Evolutionary conservation across 1,140 invertebrate genomes (phyloP).

Genomic region (Dreissena polymorpha): DNA sequence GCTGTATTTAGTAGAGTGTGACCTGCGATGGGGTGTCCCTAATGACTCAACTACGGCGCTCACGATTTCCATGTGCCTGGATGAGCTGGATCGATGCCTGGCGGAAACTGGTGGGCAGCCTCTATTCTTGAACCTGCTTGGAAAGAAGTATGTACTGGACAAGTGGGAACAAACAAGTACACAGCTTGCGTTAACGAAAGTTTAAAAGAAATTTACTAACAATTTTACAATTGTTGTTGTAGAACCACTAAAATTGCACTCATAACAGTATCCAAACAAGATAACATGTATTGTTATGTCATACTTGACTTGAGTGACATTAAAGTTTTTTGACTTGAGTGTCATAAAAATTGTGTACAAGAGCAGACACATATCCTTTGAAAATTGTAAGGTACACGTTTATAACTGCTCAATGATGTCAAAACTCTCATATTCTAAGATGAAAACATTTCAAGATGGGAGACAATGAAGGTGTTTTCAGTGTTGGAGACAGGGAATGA

Average conservation of each 20-base stretch:
- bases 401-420: no score
- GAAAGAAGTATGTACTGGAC: conserved; percentile 70
- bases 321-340: no score
- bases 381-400: no score
- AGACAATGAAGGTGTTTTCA: no score
- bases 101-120: conserved; percentile 71
- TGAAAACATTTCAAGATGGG: no score
- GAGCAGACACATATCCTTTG: no score
- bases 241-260: background rate
- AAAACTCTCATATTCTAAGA: no score
- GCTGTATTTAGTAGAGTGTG: conserved; percentile 76
- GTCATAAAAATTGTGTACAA: no score
- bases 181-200: background rate
- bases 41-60: conserved; percentile 72
- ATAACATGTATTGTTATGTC: no score
- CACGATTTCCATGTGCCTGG: conserved; percentile 75
- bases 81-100: conserved; percentile 76
- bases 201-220: background rate
- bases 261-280: background rate
- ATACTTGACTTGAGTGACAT: no score
- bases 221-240: background rate
- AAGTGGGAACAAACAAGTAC: background rate
- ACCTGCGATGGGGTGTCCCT: conserved; percentile 79
- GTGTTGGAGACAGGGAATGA: no score
- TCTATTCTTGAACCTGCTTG: conserved; percentile 76